These are phyloP conservation scores for Clangula hyemalis DNA, from an alignment of 2,797 vertebrate genomes.

Conservation along the genomic window DNA sequence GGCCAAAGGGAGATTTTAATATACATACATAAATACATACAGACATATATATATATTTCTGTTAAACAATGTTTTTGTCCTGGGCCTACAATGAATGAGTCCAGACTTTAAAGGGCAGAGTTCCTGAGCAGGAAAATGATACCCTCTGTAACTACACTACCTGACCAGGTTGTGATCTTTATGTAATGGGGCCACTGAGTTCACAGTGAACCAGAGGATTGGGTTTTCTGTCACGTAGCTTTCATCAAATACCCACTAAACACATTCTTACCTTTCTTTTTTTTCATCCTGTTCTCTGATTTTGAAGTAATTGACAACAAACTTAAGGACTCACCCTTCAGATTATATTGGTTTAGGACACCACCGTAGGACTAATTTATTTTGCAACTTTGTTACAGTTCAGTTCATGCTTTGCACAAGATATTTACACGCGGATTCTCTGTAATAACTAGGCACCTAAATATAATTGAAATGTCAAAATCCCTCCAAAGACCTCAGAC, in stretches of 20 bases:
- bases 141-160: background rate
- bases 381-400: background rate
- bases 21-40: no score
- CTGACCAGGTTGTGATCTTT: background rate
- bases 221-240: background rate
- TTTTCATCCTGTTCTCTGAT: background rate
- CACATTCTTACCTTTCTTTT: background rate
- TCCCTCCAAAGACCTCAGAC: background rate
- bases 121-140: fast-evolving
- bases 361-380: background rate
- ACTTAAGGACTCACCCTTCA: background rate
- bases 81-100: background rate
- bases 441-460: background rate
- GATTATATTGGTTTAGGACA: background rate
- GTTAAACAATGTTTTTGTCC: background rate
- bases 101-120: background rate
- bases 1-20: background rate
- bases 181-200: background rate
- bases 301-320: background rate
- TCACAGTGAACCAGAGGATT: background rate
- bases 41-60: no score
- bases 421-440: background rate
- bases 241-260: background rate
- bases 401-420: background rate
- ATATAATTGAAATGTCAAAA: background rate